Evolutionary conservation across 2,888 invertebrate species (phyloP).

Genomic region (Mystacides longicornis): DNA sequence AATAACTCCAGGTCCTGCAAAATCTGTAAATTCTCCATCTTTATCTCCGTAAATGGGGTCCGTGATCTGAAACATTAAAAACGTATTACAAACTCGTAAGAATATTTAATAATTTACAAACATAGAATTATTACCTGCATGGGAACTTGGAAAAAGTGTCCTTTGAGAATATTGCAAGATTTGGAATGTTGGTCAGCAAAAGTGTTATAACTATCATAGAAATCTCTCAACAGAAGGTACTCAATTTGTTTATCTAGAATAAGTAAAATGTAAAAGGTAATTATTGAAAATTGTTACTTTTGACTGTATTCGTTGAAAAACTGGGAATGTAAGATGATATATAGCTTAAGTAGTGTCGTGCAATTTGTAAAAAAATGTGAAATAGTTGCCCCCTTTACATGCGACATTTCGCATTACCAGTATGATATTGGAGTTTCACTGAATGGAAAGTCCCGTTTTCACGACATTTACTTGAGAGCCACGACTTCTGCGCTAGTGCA

Average conservation of each 20-base stretch:
- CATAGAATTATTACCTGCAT: slow-evolving; percentile 46
- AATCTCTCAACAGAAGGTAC: slow-evolving; percentile 65
- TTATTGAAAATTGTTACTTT: neutral
- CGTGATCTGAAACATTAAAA: slow-evolving; percentile 51
- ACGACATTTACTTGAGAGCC: too few relatives aligned
- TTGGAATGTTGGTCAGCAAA: slow-evolving; percentile 59
- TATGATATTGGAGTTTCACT: too few relatives aligned
- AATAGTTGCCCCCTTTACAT: too few relatives aligned
- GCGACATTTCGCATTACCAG: too few relatives aligned
- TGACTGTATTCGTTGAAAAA: neutral
- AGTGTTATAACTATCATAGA: slow-evolving; percentile 63
- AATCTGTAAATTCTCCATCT: slow-evolving; percentile 84
- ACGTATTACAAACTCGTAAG: neutral
- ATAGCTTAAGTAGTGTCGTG: too few relatives aligned
- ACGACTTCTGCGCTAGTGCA: too few relatives aligned
- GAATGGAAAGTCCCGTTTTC: too few relatives aligned
- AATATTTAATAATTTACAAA: neutral
- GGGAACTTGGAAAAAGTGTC: slow-evolving; percentile 55
- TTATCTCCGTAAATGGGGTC: slow-evolving; percentile 67
- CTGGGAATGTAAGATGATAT: too few relatives aligned
- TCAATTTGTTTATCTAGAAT: slow-evolving; percentile 82
- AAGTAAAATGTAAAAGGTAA: neutral
- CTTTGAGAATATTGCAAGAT: too few relatives aligned
- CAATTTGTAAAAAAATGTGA: too few relatives aligned
- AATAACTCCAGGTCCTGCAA: slow-evolving; percentile 89